Base-by-base conservation (phyloP, 2,113 vertebrate species). In the Sakesphorus luctuosus region DNA sequence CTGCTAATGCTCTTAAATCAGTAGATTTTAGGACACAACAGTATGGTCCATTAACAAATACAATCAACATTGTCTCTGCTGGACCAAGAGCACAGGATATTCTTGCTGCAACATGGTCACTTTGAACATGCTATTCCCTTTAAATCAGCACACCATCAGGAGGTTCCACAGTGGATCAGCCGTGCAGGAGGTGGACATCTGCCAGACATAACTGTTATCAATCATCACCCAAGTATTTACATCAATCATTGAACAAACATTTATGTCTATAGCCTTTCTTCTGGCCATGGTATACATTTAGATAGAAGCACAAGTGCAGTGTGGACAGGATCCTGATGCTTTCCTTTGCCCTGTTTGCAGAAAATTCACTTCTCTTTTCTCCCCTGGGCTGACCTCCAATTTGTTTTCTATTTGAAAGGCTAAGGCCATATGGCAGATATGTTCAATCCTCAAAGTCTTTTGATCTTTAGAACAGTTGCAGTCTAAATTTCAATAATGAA, bases 401-500 rank as follows among this genome's bases (percentile, higher is more conserved):
- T 94, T 96, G 96, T 97, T 97, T 96, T 96, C 84, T 75, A 55
- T 83, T 55, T 90, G n/a, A 73, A 93, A 94, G 86, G 93, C 93
- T 78, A 96, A 43, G 93, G 92, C 96, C 97, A 97, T 95, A 95
- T 95, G 94, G 96, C 46, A 94, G 94, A 94, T 94, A 93, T 90
- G 96, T 96, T 97, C 96, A 93, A 85, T 77, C 93, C 93, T 94
- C 93, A 93, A 97, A 97, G 90, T 96, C 95, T 96, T 98, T 96
- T 98, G 97, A 98, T 97, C 97, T 98, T 98, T 94, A 96, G 94
- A 97, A 96, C 93, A 97, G 96, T 98, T 96, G 93, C 95, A 35
- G 68, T 96, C 62, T 91, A 95, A 94, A 96, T 97, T 96, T 97
- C 96, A 97, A 93, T 98, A 96, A 98, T 73, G 87, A 94, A 97